Conservation (phyloP, 2,888 invertebrate genomes). For the Cheilosia pagana region DNA sequence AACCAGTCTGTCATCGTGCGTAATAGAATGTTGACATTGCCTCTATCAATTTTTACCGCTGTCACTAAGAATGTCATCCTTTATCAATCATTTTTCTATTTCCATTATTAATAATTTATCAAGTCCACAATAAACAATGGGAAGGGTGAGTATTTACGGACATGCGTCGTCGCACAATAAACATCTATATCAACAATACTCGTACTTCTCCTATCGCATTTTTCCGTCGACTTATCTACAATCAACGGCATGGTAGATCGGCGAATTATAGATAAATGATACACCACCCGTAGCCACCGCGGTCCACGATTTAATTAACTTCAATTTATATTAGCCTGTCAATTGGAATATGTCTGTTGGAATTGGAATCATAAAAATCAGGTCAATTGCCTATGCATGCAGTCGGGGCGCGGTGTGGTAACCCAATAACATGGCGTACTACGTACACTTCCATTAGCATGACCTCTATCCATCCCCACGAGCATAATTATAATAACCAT, state of each 20-base stretch:
- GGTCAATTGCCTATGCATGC: conserved; percentile 63
- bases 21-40: conserved; percentile 3
- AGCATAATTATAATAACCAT: conserved; percentile 26
- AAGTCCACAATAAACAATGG: neutral
- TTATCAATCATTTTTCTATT: neutral
- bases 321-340: conserved; percentile 59
- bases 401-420: conserved; percentile 10
- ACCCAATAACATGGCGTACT: neutral
- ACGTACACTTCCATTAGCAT: conserved; percentile 22
- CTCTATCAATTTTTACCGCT: neutral
- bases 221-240: conserved; percentile 15
- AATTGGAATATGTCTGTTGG: conserved; percentile 31
- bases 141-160: neutral
- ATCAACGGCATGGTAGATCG: too few relatives aligned
- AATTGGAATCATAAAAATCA: conserved; percentile 56
- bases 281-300: neutral
- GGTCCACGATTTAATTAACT: conserved; percentile 59
- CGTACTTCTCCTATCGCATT: neutral
- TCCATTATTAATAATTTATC: neutral
- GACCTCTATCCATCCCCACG: conserved; percentile 22
- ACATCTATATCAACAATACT: conserved; percentile 7
- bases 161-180: neutral
- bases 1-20: neutral
- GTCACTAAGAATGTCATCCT: neutral
- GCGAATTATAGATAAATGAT: conserved; percentile 21